Conservation (phyloP, 2,888 invertebrate genomes). For the Meliscaeva auricollis region DNA sequence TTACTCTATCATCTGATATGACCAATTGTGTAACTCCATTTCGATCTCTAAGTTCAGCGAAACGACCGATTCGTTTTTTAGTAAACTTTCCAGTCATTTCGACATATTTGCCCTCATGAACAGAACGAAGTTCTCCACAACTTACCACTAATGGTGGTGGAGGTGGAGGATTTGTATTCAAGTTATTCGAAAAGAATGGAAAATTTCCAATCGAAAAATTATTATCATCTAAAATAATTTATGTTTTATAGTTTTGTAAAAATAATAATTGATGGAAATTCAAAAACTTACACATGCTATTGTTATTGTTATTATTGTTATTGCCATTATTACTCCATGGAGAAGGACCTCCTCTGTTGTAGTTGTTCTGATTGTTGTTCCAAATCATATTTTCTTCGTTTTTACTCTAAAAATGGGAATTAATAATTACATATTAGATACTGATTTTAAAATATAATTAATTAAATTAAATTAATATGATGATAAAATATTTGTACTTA, state of each 20-base stretch:
- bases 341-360: conserved; percentile 30
- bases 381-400: conserved; percentile 49
- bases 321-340: conserved; percentile 43
- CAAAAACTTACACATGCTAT: conserved; percentile 44
- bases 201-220: conserved; percentile 44
- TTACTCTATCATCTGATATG: conserved; percentile 81
- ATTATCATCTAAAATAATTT: conserved; percentile 12
- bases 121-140: conserved; percentile 86
- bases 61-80: conserved; percentile 86
- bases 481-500: neutral
- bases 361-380: conserved; percentile 39
- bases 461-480: no score
- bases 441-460: neutral
- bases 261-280: neutral
- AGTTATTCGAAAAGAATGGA: conserved; percentile 79
- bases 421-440: neutral
- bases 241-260: neutral
- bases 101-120: conserved; percentile 86
- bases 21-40: conserved; percentile 87
- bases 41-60: conserved; percentile 87
- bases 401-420: neutral
- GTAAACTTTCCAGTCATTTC: conserved; percentile 87
- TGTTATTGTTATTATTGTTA: conserved; percentile 8
- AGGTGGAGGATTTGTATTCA: conserved; percentile 82
- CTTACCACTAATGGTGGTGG: conserved; percentile 82